A percentile compares a stretch with the other conserved stretches of the same genome.
These are phyloP conservation scores for Rhadinocentrus ornatus DNA, from an alignment of 2,797 vertebrate species.

Conservation along the genomic window DNA sequence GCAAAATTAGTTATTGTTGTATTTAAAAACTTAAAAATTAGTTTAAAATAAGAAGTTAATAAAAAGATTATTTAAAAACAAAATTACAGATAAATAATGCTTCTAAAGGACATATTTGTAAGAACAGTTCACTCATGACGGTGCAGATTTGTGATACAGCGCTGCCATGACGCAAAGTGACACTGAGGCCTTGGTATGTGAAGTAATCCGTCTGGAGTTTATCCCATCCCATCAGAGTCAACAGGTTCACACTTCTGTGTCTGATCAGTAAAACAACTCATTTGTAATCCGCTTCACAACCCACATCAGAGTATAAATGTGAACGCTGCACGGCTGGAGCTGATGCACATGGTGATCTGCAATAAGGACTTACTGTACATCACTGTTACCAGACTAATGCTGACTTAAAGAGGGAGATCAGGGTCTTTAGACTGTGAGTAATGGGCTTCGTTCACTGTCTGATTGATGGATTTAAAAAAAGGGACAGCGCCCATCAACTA, in stretches of 20 bases:
- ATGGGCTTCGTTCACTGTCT: background rate
- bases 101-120: no score
- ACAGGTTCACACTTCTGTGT: background rate
- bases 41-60: no score
- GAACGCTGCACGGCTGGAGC: background rate
- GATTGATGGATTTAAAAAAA: slow-evolving; percentile 11
- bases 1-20: no score
- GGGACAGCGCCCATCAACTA: background rate
- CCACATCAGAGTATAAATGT: slow-evolving; percentile 51
- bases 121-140: background rate
- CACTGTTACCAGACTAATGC: slow-evolving; percentile 26
- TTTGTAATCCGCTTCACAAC: slow-evolving; percentile 53
- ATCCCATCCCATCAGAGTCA: slow-evolving; percentile 49
- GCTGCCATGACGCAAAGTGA: slow-evolving; percentile 3
- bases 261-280: slow-evolving; percentile 28
- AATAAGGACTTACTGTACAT: slow-evolving; percentile 29
- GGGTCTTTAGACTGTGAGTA: slow-evolving; percentile 12
- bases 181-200: background rate
- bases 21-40: no score
- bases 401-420: slow-evolving; percentile 56
- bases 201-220: slow-evolving; percentile 34
- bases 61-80: no score
- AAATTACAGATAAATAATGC: no score
- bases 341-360: slow-evolving; percentile 6
- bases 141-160: background rate